Base-by-base conservation (phyloP, 2,797 vertebrate species). In the Enteromius argenteus region DNA sequence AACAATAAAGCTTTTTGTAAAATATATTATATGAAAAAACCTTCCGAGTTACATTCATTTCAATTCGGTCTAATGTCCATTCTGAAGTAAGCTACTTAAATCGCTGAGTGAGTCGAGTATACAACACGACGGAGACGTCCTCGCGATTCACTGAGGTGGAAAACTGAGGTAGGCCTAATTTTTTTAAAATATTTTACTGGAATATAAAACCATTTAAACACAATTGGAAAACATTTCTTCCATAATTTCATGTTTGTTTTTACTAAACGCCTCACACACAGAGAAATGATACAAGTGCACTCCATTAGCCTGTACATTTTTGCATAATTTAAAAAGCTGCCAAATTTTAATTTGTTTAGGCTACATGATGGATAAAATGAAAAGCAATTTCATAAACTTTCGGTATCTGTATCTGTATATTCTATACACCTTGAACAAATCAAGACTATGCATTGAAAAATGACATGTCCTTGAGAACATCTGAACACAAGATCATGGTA, bases 401-500 rank as follows among this genome's bases (percentile, higher is more conserved):
- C 19, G 32, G 51, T 42, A 27, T 1, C 0, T 21, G 32, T 8
- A 58, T 62, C 13, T 39, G 39, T 60, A 37, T 51, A 56, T 62
- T 51, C 37, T 83, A 58, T 62, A 53, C 67, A 77, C 39, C 23
- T 73, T 76, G 60, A 81, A 77, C 72, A 84, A 87, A 62, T 72
- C 27, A 58, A 71, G 58, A 68, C 56, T 81, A 60, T 39, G 39
- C 72, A 76, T 23, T 53, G 67, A 84, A 67, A 86, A 85, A 86
- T 71, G 62, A 71, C 66, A 80, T 84, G 79, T 84, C 79, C 79
- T 60, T 87, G 73, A 56, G 30, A 84, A 84, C 83, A 81, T 87
- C 69, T 85, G 78, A 87, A 68, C 73, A 79, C 73, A 82, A 81
- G 79, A 44, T n/a, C 83, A 82, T 51, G 66, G 58, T 66, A 81